phyloP scores from a whole-genome alignment of 2,888 invertebrate genomes.

The Xestia sexstrigata region DNA sequence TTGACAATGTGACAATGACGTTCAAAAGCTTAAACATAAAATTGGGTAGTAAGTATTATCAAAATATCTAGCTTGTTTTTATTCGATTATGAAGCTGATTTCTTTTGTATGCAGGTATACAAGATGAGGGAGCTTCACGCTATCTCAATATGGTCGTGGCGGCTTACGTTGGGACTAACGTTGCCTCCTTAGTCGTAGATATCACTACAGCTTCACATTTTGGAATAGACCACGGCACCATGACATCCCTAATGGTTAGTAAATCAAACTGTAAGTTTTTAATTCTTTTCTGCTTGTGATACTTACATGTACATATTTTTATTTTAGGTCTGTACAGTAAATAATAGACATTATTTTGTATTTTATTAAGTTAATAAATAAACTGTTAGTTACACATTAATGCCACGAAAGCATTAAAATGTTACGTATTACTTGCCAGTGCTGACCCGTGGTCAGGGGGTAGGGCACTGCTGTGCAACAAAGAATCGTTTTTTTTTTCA shows the following conservation, averaged over 20 bases:
- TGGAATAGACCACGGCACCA: slow-evolving; percentile 74
- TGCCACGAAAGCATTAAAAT: not conserved
- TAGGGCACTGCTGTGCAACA: too few relatives aligned
- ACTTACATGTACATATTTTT: too few relatives aligned
- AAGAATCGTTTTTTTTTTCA: not conserved
- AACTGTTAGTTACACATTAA: not conserved
- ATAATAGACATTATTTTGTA: too few relatives aligned
- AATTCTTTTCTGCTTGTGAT: too few relatives aligned
- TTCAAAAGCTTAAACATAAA: too few relatives aligned
- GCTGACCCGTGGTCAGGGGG: not conserved
- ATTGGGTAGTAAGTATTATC: not conserved
- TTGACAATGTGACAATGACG: too few relatives aligned
- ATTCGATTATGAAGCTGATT: not conserved
- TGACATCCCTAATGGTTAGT: slow-evolving; percentile 74
- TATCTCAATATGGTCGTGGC: slow-evolving; percentile 69
- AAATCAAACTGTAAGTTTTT: not conserved
- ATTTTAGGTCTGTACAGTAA: too few relatives aligned
- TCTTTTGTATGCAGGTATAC: slow-evolving; percentile 66
- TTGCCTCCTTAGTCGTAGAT: slow-evolving; percentile 75
- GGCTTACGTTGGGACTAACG: slow-evolving; percentile 70
- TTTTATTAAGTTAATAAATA: too few relatives aligned
- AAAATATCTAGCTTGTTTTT: not conserved
- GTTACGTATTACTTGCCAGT: not conserved
- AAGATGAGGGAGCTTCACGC: slow-evolving; percentile 52
- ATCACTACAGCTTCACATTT: slow-evolving; percentile 76